Evolutionary conservation across 2,888 invertebrate genomes (phyloP).

Genomic region (Notocelia uddmanniana): DNA sequence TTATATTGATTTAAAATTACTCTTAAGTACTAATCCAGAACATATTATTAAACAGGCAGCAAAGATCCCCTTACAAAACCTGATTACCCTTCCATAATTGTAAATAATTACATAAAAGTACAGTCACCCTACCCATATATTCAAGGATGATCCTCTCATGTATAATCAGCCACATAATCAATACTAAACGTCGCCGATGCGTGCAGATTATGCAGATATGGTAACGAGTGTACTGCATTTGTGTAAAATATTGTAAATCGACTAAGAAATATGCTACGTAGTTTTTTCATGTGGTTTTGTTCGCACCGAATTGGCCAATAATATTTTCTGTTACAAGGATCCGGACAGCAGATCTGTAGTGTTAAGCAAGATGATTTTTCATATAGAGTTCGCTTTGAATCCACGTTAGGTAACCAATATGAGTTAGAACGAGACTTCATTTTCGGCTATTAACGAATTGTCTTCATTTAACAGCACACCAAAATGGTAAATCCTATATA

Average conservation of each 20-base stretch:
- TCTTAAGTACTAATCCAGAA: background rate
- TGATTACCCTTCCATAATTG: conserved; percentile 8
- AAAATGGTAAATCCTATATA: no score
- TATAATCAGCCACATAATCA: conserved; percentile 50
- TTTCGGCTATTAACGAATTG: no score
- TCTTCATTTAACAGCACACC: no score
- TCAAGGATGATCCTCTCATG: conserved; percentile 46
- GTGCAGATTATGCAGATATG: conserved; percentile 48
- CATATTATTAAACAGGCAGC: background rate
- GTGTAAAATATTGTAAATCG: conserved; percentile 14
- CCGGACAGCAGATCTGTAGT: no score
- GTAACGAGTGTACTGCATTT: conserved; percentile 6
- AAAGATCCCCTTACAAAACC: background rate
- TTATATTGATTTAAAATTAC: background rate
- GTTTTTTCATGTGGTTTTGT: no score
- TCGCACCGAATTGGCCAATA: no score
- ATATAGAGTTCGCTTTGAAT: no score
- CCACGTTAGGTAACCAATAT: no score
- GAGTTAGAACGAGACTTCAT: no score
- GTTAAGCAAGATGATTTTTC: no score
- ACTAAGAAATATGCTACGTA: background rate
- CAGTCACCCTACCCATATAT: conserved; percentile 49
- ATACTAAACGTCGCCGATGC: conserved; percentile 52
- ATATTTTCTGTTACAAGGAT: no score
- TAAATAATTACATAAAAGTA: conserved; percentile 14